A percentile compares a stretch with the other conserved stretches of the same genome.
Conservation (phyloP, 2,113 vertebrate genomes). For the Nyctibius bracteatus region DNA sequence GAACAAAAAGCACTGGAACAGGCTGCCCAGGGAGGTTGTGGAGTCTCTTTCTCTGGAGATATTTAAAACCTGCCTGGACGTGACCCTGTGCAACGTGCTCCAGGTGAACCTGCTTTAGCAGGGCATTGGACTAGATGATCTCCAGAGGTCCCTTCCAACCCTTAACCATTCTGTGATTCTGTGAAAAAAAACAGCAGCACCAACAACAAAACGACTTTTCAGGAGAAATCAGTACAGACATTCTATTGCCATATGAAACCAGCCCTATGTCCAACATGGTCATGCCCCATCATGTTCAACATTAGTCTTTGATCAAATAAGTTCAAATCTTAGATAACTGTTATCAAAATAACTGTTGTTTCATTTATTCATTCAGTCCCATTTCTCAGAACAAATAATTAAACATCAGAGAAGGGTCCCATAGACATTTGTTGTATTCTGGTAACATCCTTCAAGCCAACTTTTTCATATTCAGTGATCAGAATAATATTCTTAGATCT, state of each 20-base stretch:
- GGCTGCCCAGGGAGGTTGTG: too few relatives aligned
- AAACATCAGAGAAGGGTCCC: neutral
- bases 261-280: neutral
- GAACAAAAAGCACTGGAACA: too few relatives aligned
- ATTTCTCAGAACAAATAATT: neutral
- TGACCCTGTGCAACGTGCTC: too few relatives aligned
- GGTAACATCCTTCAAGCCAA: neutral
- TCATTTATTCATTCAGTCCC: neutral
- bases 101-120: too few relatives aligned
- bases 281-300: neutral
- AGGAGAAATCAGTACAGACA: neutral
- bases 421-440: neutral
- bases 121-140: too few relatives aligned
- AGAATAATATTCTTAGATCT: neutral
- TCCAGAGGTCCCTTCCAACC: too few relatives aligned
- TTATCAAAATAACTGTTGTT: neutral
- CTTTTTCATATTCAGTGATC: neutral
- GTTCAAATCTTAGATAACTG: neutral
- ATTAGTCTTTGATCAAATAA: neutral
- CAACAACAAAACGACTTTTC: neutral
- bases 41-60: too few relatives aligned
- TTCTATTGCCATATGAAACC: neutral
- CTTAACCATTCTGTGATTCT: too few relatives aligned
- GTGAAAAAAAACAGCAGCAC: fast-evolving
- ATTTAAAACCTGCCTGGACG: too few relatives aligned